Evolutionary conservation across 1,140 invertebrate genomes (phyloP), one percentile per base, ranked within the genome.

Genomic region (Leptinotarsa defecta): DNA sequence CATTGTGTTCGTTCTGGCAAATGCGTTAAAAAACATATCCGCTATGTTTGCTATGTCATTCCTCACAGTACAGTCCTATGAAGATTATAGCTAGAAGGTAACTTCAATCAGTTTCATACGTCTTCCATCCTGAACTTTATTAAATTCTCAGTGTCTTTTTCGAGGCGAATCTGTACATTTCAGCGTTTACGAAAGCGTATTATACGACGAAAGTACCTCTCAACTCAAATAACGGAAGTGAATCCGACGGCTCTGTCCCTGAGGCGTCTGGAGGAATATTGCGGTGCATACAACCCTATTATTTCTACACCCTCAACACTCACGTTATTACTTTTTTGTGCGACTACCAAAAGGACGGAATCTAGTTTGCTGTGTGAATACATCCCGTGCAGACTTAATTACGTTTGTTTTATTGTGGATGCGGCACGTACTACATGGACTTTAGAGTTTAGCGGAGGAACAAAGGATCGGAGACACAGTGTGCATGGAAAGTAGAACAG

Each of bases 361-460:
- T 71, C 69, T 71, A 71, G 69, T 71, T 71, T 71, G 69, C 69
- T 71, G 69, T 71, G 69, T 57, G 69, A 71, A 71, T 71, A 71
- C 69, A 57, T 71, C 48, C 69, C 52, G 27, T 24, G 19, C 48
- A 57, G 69, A 71, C 69, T 71, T 71, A 71, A 71, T 71, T 71
- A 71, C 69, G 49, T 71, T 71, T 57, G 69, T 71, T 71, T 71
- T 71, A 71, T 71, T 71, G 69, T 27, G 69, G 69, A 71, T 57
- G 27, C 52, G 69, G 69, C 69, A 71, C 69, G 69, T 71, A 71
- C 69, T 71, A 71, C 20, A 71, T 71, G 69, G 69, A 71, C 69
- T 71, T 71, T 71, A 61, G 57, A 61, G 48, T 71, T 71, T n/a
- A 52, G 48, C 20, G 57, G 49, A 15, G 48, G 13, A 71, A 71